phyloP scores from a whole-genome alignment of 2,113 vertebrate species.

The Callaeas wilsoni region DNA sequence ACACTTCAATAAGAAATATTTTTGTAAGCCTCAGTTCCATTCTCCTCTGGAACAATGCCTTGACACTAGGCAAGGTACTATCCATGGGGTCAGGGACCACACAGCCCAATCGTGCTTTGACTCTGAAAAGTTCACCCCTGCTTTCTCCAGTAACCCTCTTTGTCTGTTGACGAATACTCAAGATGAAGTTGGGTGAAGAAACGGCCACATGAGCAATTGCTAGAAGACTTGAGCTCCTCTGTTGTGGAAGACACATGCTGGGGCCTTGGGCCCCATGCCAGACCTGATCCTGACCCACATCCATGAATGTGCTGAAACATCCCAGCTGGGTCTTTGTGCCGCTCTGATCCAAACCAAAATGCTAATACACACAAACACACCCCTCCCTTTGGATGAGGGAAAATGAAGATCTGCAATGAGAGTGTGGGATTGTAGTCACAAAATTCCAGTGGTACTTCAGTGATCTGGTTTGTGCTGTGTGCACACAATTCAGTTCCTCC shows the following conservation, averaged over 20 bases:
- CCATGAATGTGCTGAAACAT: not conserved
- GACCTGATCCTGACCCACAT: not conserved
- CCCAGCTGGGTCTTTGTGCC: not conserved
- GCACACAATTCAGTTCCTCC: not conserved
- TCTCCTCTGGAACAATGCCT: not conserved
- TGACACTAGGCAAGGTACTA: not conserved
- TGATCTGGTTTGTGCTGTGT: not conserved
- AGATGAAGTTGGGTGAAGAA: not conserved
- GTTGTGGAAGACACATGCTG: not conserved
- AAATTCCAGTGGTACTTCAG: not conserved
- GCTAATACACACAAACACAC: not conserved
- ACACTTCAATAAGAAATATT: not conserved
- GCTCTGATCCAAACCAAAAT: not conserved
- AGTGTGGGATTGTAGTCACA: not conserved
- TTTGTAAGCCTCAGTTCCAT: not conserved
- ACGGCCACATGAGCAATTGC: not conserved
- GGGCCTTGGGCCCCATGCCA: accelerated
- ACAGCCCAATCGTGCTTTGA: accelerated
- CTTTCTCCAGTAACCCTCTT: not conserved
- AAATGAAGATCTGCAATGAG: not conserved
- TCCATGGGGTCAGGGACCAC: not conserved
- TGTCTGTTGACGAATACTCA: not conserved
- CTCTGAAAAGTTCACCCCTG: not conserved
- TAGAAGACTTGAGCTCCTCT: not conserved
- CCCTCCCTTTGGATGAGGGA: not conserved